Percentiles rank a stretch among this genome's conserved stretches.
Conservation (phyloP, 2,888 invertebrate genomes). For the Rhingia campestris region DNA sequence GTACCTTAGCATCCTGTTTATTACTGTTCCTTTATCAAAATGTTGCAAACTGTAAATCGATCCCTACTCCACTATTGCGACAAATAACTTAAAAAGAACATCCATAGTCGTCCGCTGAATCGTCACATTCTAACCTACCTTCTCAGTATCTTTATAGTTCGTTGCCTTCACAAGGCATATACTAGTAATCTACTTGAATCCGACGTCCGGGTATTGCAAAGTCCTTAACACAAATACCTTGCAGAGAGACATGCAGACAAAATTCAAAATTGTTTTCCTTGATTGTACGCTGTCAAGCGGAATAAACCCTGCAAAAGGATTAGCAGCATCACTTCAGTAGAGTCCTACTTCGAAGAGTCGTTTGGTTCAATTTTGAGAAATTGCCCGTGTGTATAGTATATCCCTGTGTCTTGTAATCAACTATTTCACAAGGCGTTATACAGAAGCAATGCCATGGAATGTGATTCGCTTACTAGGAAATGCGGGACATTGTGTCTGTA, state of each 20-base stretch:
- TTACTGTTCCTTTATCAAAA: too few species aligned
- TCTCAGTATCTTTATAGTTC: slow-evolving; percentile 9
- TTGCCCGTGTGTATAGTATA: slow-evolving; percentile 24
- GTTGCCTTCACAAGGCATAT: slow-evolving; percentile 24
- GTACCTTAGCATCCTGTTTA: too few species aligned
- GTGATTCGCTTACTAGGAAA: slow-evolving; percentile 48
- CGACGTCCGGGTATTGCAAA: slow-evolving; percentile 24
- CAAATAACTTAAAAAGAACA: not conserved
- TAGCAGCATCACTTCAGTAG: slow-evolving; percentile 36
- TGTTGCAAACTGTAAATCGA: not conserved
- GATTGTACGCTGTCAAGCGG: slow-evolving; percentile 50
- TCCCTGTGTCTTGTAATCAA: slow-evolving; percentile 49
- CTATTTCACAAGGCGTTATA: slow-evolving; percentile 43
- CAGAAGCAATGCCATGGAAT: slow-evolving; percentile 24
- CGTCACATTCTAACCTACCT: slow-evolving; percentile 36
- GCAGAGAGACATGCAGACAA: slow-evolving; percentile 22
- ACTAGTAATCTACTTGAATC: slow-evolving; percentile 25
- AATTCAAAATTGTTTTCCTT: slow-evolving; percentile 63
- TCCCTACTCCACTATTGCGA: not conserved
- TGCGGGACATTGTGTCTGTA: not conserved
- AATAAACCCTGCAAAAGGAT: slow-evolving; percentile 65
- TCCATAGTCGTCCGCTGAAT: slow-evolving; percentile 20
- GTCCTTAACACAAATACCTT: slow-evolving; percentile 6
- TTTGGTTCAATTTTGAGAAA: slow-evolving; percentile 57
- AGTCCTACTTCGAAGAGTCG: slow-evolving; percentile 17